Evolutionary conservation across 64 coral and sea anemone genomes (phyloP), one percentile per base, ranked within the genome.

Genomic region (Porites lutea): DNA sequence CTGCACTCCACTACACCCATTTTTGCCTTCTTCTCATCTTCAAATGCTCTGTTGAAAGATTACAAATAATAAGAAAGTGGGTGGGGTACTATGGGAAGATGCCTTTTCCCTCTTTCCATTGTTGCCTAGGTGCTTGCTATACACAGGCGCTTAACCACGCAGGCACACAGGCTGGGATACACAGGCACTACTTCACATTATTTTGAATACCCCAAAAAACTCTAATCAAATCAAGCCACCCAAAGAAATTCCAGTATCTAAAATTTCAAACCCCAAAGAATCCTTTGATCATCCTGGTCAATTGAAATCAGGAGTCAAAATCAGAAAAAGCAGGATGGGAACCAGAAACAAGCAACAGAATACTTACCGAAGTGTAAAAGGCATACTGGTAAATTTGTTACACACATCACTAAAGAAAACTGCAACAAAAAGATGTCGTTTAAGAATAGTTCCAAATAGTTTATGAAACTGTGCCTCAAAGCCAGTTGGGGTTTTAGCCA

Each of bases 311-410:
- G 8, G 44, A 15, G 45, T 3, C 3, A 65, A 64, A 13, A 16
- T 21, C 8, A 9, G 62, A 64, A 18, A 47, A 47, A 14, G 22
- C 23, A 62, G 64, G 14, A 67, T 19, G 11, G 68, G 22, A 8
- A 71, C 7, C 20, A 21, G n/a, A 2, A 43, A 11, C 68, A n/a
- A 27, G 9, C n/a, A 22, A 27, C 23, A 0, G 2, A 27, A 1
- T 0, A 79, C 84, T 62, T 51, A 98, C 96, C 96, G 95, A 82
- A 98, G 22, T 69, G 96, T 93, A 91, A 98, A 98, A 43, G 96
- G 96, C 96, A 98, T 98, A 87, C 89, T 93, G 15, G 93, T 93
- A 77, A 95, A 98, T 77, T 95, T 98, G 75, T 95, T 95, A 45
- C 72, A 81, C 53, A 98, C 96, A 45, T 98, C 93, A 93, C 93